Base-by-base conservation (phyloP, 2,797 vertebrate genomes). In the Sphenopsis melanotis region DNA sequence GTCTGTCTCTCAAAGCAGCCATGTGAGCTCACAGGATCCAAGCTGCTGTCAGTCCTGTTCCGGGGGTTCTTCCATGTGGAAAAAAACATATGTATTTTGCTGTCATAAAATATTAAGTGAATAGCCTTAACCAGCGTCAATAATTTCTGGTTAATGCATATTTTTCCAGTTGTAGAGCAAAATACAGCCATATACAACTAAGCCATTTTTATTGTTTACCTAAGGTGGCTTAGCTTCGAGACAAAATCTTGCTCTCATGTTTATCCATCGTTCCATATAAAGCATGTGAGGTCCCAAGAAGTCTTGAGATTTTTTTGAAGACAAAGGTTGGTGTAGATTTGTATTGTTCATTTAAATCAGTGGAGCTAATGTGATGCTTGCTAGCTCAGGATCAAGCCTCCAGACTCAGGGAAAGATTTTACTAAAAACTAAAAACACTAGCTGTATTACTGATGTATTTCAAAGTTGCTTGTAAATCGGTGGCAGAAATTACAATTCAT, bases 141-240 rank as follows among this genome's bases (percentile, higher is more conserved):
- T 52, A 94, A 76, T 61, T 66, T 81, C 49, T 83, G 26, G 29
- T 83, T 86, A 72, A 92, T 30, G 46, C 2, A 2, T 71, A 81
- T 78, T 95, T 71, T 89, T 88, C 46, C 90, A 74, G 66, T 53
- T 72, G 21, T 53, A 85, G 60, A 85, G 77, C 15, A 95, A 95
- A 94, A 92, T 32, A 5, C 24, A 76, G 69, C 53, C 69, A 52
- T 68, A 57, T 41, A 49, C 22, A 0, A 41, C 46, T 47, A 68
- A 76, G 15, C 3, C 0, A 0, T 27, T 93, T 87, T 63, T 61
- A 44, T 52, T 93, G 55, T 83, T 93, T 94, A 71, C 50, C 23
- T 64, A 87, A 76, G 59, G 95, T 83, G 83, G 6, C 55, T 46
- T 80, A 84, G 32, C 20, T 80, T 78, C 61, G 41, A 87, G 55